These are phyloP conservation scores for Manduca sexta DNA, from an alignment of 1,140 invertebrate genomes.

Conservation along the genomic window DNA sequence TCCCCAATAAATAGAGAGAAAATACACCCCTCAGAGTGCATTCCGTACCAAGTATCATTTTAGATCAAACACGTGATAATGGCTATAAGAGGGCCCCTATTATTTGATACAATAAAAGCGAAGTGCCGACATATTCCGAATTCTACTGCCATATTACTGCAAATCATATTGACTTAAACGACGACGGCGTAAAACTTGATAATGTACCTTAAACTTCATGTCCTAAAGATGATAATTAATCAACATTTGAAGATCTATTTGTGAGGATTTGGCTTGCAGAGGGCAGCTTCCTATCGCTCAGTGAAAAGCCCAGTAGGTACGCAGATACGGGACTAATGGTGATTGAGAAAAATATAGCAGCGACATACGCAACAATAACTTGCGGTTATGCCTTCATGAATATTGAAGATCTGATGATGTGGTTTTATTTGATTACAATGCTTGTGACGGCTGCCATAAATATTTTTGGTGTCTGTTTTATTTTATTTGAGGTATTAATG, in stretches of 20 bases:
- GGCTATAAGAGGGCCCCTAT: conserved; percentile 70
- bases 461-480: conserved; percentile 1
- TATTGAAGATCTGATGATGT: conserved; percentile 66
- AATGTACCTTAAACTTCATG: conserved; percentile 16
- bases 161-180: conserved; percentile 40
- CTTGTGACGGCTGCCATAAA: conserved; percentile 47
- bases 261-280: conserved; percentile 46
- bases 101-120: conserved; percentile 73
- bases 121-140: conserved; percentile 71
- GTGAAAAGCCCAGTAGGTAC: conserved; percentile 55
- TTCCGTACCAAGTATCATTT: conserved; percentile 63
- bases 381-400: conserved; percentile 69
- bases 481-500: background rate
- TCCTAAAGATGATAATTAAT: conserved; percentile 19
- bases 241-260: conserved; percentile 20
- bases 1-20: conserved; percentile 11
- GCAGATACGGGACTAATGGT: conserved; percentile 69
- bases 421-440: conserved; percentile 54
- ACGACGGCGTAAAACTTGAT: conserved; percentile 13
- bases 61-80: conserved; percentile 73
- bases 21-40: conserved; percentile 44
- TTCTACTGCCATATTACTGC: conserved; percentile 57
- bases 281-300: conserved; percentile 39
- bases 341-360: conserved; percentile 71
- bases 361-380: conserved; percentile 47